Conservation (phyloP, 2,113 vertebrate species). For the Malurus alboscapulatus region DNA sequence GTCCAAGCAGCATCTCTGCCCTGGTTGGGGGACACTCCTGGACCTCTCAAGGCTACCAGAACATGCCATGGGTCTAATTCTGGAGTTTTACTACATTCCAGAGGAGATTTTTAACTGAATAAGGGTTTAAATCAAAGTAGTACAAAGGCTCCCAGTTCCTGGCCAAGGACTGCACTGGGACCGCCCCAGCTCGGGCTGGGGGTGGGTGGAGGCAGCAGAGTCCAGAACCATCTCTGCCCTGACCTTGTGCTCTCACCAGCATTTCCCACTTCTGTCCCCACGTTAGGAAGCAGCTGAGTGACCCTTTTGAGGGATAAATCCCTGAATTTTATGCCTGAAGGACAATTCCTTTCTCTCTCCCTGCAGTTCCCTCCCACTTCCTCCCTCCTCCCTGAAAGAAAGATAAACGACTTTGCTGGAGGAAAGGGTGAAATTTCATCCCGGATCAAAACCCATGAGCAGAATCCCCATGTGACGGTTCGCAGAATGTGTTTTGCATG, state of each 20-base stretch:
- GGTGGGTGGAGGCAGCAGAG: neutral
- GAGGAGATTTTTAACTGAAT: neutral
- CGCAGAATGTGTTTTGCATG: slow-evolving; percentile 8
- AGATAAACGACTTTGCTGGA: slow-evolving; percentile 63
- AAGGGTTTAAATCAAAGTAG: neutral
- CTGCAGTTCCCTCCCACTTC: slow-evolving; percentile 30
- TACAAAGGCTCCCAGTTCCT: neutral
- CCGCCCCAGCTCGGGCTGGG: fast-evolving
- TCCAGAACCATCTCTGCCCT: neutral
- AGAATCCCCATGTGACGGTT: slow-evolving; percentile 41
- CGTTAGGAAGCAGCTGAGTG: neutral
- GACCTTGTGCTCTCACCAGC: neutral
- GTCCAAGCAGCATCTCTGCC: neutral
- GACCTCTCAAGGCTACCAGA: neutral
- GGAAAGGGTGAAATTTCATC: slow-evolving; percentile 71
- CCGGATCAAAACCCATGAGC: slow-evolving; percentile 39
- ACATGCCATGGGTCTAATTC: fast-evolving
- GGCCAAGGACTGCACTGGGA: neutral
- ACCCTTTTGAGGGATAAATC: slow-evolving; percentile 27
- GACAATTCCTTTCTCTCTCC: neutral
- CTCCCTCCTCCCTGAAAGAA: slow-evolving; percentile 57
- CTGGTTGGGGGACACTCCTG: too few species aligned
- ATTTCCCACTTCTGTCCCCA: neutral
- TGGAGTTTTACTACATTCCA: neutral
- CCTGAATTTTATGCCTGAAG: slow-evolving; percentile 26